phyloP scores from a whole-genome alignment of 2,113 vertebrate species.

The Sakesphorus luctuosus region DNA sequence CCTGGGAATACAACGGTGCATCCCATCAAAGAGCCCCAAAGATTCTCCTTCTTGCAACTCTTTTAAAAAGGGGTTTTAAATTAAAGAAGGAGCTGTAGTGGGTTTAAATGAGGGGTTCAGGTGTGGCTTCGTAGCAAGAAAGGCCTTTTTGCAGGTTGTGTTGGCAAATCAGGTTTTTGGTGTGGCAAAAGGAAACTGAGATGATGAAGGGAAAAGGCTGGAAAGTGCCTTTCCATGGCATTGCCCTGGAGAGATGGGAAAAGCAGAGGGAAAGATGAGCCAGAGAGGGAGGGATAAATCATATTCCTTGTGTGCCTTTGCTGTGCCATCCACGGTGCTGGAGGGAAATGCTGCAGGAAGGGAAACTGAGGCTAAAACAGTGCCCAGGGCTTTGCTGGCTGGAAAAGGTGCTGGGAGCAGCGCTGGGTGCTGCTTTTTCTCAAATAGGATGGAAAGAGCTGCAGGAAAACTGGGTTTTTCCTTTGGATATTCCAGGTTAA shows the following conservation, averaged over 20 bases:
- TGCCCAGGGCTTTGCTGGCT: background rate
- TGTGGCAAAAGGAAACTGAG: accelerated
- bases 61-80: background rate
- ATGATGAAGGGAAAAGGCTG: background rate
- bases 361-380: background rate
- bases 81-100: background rate
- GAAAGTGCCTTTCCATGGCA: background rate
- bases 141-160: background rate
- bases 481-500: background rate
- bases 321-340: background rate
- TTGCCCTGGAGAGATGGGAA: background rate
- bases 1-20: background rate
- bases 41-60: background rate
- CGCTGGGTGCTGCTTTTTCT: background rate
- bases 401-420: background rate
- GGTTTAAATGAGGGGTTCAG: background rate
- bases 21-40: background rate
- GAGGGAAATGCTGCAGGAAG: background rate
- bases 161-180: background rate
- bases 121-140: background rate
- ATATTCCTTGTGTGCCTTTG: background rate
- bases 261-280: background rate
- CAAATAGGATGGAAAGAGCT: background rate
- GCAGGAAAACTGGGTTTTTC: background rate
- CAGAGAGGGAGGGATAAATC: background rate